Base-by-base conservation (phyloP, 2,888 invertebrate species). In the Balanococcus diminutus region DNA sequence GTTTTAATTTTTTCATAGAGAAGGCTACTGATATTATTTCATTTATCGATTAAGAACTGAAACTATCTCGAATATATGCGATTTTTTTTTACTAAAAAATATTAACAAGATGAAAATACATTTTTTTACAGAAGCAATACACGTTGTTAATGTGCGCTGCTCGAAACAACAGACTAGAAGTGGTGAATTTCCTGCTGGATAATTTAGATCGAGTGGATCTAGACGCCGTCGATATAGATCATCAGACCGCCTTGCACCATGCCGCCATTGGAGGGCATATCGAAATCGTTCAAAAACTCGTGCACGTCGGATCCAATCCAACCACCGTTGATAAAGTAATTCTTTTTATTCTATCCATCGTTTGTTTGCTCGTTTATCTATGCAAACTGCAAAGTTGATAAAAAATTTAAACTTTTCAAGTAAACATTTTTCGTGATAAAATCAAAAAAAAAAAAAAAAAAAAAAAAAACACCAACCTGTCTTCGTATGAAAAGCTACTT, bases 61-160 rank as follows among this genome's bases (percentile, higher is more conserved):
- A n/a, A n/a, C n/a, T n/a, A n/a, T n/a, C n/a, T n/a, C n/a, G n/a
- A n/a, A n/a, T n/a, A n/a, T n/a, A n/a, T n/a, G n/a, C n/a, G n/a
- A n/a, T n/a, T n/a, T n/a, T n/a, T n/a, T n/a, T n/a, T n/a, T n/a
- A n/a, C n/a, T n/a, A n/a, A n/a, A n/a, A n/a, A n/a, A n/a, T n/a
- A n/a, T n/a, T n/a, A n/a, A n/a, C n/a, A n/a, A n/a, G n/a, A n/a
- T n/a, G n/a, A n/a, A n/a, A n/a, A n/a, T n/a, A n/a, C n/a, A 3
- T 51, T 82, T 11, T 42, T 25, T 89, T 89, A 82, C 90, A 94
- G 94, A 94, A 94, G 91, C 92, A 93, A 88, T 93, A 94, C 90
- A 92, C 93, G 88, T 90, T 94, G 32, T 91, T 96, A 51, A 95
- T 95, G 91, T 95, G 95, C 89, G 95, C 95, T 8, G 93, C 94